Evolutionary conservation across 1,140 invertebrate genomes (phyloP).

Genomic region (Diachasmimorpha longicaudata): DNA sequence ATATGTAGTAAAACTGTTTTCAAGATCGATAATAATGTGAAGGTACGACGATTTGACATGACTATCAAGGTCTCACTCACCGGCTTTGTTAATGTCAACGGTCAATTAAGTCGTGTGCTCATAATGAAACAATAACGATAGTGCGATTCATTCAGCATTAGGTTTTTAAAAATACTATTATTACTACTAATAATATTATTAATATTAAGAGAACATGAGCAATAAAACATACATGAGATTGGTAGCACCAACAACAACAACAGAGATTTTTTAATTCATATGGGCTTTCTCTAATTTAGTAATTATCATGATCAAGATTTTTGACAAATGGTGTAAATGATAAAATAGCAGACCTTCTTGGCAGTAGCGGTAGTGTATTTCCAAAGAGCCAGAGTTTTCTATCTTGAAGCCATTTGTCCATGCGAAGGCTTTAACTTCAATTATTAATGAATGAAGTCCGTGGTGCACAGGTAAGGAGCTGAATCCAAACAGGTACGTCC

Average conservation of each 20-base stretch:
- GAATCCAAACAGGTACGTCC: background rate
- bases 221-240: too few species aligned
- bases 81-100: background rate
- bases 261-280: too few species aligned
- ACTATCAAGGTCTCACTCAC: background rate
- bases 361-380: constrained; percentile 80
- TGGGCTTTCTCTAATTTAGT: too few species aligned
- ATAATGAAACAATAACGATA: too few species aligned
- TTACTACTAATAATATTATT: too few species aligned
- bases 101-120: background rate
- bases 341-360: constrained; percentile 68
- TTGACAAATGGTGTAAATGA: background rate
- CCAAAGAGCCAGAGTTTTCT: constrained; percentile 86
- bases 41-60: constrained; percentile 8
- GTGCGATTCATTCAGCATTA: too few species aligned
- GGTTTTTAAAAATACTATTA: too few species aligned
- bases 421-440: constrained; percentile 57
- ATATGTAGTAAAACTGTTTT: constrained; percentile 53
- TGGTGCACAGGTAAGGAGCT: background rate
- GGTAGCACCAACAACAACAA: too few species aligned
- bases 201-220: too few species aligned
- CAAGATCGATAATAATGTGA: constrained; percentile 50
- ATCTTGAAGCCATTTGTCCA: constrained; percentile 90
- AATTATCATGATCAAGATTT: too few species aligned
- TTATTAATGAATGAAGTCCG: background rate